Evolutionary conservation across 1,140 invertebrate species (phyloP).

Genomic region (Drosophila obscura): DNA sequence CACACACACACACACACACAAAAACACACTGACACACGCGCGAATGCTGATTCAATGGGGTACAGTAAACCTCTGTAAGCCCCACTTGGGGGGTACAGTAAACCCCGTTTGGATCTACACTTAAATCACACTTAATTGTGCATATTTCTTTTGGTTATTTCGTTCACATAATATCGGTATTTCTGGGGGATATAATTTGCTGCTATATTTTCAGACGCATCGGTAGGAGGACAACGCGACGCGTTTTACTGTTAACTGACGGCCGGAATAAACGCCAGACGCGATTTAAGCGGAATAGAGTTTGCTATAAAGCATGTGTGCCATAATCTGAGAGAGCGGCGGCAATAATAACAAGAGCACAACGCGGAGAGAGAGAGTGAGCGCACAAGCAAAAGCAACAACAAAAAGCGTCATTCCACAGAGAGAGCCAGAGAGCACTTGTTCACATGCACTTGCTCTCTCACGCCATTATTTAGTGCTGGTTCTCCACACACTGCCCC

Average conservation of each 20-base stretch:
- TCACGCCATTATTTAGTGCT: neutral
- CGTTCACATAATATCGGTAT: slow-evolving; percentile 8
- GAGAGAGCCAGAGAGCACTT: slow-evolving; percentile 9
- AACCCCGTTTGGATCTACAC: slow-evolving; percentile 5
- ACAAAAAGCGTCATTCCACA: slow-evolving; percentile 44
- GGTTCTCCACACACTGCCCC: neutral
- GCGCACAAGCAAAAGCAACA: slow-evolving; percentile 16
- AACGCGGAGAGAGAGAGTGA: slow-evolving; percentile 12
- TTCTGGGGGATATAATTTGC: slow-evolving; percentile 32
- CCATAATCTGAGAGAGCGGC: slow-evolving; percentile 16
- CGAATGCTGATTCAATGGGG: neutral
- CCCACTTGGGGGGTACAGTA: no score
- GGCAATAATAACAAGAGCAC: slow-evolving; percentile 11
- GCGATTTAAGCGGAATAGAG: slow-evolving; percentile 37
- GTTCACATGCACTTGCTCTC: slow-evolving; percentile 2
- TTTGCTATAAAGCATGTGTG: slow-evolving; percentile 64
- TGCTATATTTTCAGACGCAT: slow-evolving; percentile 49
- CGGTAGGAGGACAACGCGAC: slow-evolving; percentile 18
- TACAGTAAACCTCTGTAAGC: no score
- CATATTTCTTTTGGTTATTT: slow-evolving; percentile 30
- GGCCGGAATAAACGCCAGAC: slow-evolving; percentile 49
- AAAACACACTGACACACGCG: slow-evolving; percentile 5
- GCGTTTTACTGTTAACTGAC: slow-evolving; percentile 80
- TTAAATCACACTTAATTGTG: slow-evolving; percentile 42
- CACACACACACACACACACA: slow-evolving; percentile 6